Evolutionary conservation across 2,888 invertebrate species (phyloP).

Genomic region (Tipula confusa): DNA sequence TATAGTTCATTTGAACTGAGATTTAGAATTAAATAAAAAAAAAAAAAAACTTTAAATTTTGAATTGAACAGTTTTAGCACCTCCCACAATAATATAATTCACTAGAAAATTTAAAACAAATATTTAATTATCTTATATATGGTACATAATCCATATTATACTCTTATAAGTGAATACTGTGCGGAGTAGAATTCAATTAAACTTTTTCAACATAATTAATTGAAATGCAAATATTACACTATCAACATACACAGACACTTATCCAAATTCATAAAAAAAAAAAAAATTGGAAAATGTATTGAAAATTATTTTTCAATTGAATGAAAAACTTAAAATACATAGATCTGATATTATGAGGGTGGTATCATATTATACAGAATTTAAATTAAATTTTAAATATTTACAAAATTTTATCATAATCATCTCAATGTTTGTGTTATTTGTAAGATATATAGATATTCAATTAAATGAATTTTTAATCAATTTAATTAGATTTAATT

Average conservation of each 20-base stretch:
- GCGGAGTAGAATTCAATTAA: neutral
- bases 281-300: no score
- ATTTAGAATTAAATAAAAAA: no score
- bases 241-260: neutral
- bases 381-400: neutral
- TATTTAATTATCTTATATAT: neutral
- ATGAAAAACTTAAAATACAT: neutral
- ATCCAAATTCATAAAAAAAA: neutral
- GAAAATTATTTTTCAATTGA: slow-evolving; percentile 12
- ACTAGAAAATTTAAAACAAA: neutral
- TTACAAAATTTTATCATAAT: neutral
- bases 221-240: slow-evolving; percentile 13
- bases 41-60: no score
- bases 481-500: neutral
- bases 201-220: neutral
- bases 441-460: neutral
- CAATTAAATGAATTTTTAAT: neutral
- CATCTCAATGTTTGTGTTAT: neutral
- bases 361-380: neutral
- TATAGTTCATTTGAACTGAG: no score
- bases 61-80: neutral
- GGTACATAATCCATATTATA: neutral
- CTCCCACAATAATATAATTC: neutral
- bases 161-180: no score
- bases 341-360: neutral